Percentiles rank a stretch among this genome's conserved stretches.
Conservation (phyloP, 2,888 invertebrate genomes). For the Acanthopleura granulata region DNA sequence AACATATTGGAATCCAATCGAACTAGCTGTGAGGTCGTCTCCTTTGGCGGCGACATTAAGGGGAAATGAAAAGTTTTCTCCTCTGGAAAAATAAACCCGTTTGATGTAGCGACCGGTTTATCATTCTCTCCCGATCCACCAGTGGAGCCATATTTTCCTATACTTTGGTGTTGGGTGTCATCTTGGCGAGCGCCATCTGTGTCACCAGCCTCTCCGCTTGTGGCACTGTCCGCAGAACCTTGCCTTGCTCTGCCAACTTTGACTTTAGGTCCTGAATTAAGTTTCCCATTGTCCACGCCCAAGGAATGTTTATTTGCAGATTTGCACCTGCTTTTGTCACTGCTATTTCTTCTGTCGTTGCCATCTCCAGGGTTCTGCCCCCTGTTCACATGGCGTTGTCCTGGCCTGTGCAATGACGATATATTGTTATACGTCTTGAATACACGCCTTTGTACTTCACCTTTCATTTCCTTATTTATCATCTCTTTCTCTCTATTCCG, state of each 20-base stretch:
- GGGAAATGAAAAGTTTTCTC: slow-evolving; percentile 5
- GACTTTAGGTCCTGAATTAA: slow-evolving; percentile 10
- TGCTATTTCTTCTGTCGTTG: neutral
- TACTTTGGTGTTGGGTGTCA: too few relatives aligned
- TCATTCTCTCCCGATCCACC: neutral
- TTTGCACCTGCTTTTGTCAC: neutral
- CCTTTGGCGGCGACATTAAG: slow-evolving; percentile 1
- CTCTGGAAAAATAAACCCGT: slow-evolving; percentile 12
- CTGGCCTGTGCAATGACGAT: neutral
- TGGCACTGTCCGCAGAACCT: too few relatives aligned
- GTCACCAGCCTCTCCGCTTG: too few relatives aligned
- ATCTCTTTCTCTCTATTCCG: neutral
- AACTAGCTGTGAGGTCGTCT: slow-evolving; percentile 18
- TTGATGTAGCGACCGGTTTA: neutral
- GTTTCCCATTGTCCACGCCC: neutral
- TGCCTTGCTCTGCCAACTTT: neutral
- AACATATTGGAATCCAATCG: slow-evolving; percentile 4
- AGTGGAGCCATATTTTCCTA: too few relatives aligned
- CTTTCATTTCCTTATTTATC: slow-evolving; percentile 5
- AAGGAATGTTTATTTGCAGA: neutral
- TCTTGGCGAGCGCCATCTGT: too few relatives aligned
- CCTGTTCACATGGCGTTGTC: neutral
- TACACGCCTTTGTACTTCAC: neutral
- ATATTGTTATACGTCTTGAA: neutral
- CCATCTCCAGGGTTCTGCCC: neutral